Evolutionary conservation across 2,888 invertebrate genomes (phyloP).

Genomic region (Diaperis boleti): DNA sequence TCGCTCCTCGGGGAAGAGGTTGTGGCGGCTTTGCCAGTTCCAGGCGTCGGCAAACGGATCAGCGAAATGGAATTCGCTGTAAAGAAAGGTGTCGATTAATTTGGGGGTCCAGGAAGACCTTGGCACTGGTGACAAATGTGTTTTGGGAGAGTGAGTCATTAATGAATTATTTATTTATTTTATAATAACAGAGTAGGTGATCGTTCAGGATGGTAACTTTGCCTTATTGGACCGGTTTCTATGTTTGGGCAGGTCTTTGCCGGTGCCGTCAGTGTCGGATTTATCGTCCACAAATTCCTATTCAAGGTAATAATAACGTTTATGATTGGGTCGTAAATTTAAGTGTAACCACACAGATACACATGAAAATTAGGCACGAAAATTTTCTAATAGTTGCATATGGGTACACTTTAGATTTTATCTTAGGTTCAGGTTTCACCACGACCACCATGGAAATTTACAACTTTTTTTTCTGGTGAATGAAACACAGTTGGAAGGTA

Average conservation of each 20-base stretch:
- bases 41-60: conserved; percentile 37
- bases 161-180: background rate
- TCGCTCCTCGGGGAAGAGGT: conserved; percentile 28
- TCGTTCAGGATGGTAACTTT: background rate
- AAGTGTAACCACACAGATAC: background rate
- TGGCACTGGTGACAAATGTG: conserved; percentile 5
- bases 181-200: background rate
- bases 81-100: conserved; percentile 4
- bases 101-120: conserved; percentile 4
- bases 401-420: background rate
- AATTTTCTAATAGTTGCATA: too few relatives aligned
- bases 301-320: background rate
- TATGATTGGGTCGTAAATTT: background rate
- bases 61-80: conserved; percentile 37
- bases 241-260: too few relatives aligned
- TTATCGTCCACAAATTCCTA: background rate
- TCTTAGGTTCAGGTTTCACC: background rate
- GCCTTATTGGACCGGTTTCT: too few relatives aligned
- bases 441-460: background rate
- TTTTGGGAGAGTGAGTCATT: conserved; percentile 7
- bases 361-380: too few relatives aligned
- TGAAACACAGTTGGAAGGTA: too few relatives aligned
- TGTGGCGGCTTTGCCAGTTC: conserved; percentile 39
- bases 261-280: background rate
- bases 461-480: too few relatives aligned